Base-by-base conservation (phyloP, 2,888 invertebrate species). In the Oligia strigilis region DNA sequence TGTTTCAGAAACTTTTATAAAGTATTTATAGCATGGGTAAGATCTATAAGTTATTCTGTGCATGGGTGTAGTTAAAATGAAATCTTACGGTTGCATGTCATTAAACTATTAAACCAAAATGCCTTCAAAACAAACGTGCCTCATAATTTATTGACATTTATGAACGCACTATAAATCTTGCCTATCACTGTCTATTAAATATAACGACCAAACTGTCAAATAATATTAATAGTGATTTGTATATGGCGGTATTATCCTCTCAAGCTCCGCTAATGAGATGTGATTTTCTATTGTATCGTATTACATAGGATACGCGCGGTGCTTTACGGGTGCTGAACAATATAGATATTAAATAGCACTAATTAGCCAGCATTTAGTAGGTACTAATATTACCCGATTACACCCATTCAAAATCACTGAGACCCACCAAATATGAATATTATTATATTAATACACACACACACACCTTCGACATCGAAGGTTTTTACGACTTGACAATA, bases 91-190 rank as follows among this genome's bases (percentile, higher is more conserved):
- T 79, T 73, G 80, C 88, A 73, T 86, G 88, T 65, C 64, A 71
- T 58, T 64, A 67, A 75, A 85, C 67, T 79, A 81, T 88, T 80
- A 88, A 36, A 75, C 71, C n/a, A 62, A 81, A 85, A 79, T 72
- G 55, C 55, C 36, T 71, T 46, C 67, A 76, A 86, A 81, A 78
- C 84, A 65, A 75, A 78, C 55, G 60, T n/a, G 64, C 64, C 43
- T 72, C 72, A 85, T 77, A 71, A 77, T 77, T 77, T 65, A 86
- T 69, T 77, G 73, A 72, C 74, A 74, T 75, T 62, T 58, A 40
- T 60, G 5, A 74, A 74, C 66, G 40, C 52, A 77, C 82, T n/a
- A 75, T 86, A 72, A 75, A 77, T 82, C 73, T 69, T 72, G 13
- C 0, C 43, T 67, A 40, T 77, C 43, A 67, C 62, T 77, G 58